A percentile compares a stretch with the other conserved stretches of the same genome.
phyloP scores from a whole-genome alignment of 2,888 invertebrate genomes.

The Sinhomidia bicolor region DNA sequence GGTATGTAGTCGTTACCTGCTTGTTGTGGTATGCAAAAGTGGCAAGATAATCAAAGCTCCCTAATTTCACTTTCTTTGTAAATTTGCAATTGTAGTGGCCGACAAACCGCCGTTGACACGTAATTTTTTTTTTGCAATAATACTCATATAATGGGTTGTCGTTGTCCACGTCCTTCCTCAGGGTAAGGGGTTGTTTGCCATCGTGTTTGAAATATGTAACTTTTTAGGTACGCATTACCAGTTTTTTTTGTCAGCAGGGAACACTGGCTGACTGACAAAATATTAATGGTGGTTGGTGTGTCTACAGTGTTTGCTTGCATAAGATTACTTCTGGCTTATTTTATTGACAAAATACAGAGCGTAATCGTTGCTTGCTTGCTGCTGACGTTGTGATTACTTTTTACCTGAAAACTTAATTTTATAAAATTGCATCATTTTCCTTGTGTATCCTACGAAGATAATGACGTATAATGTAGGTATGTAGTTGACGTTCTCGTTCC shows the following conservation, averaged over 20 bases:
- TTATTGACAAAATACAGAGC: conserved; percentile 8
- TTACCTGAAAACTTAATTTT: conserved; percentile 6
- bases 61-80: conserved; percentile 69
- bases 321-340: conserved; percentile 28
- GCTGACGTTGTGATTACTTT: neutral
- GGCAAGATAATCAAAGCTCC: conserved; percentile 11
- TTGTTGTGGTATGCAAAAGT: conserved; percentile 32
- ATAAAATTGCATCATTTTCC: neutral
- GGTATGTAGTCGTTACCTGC: conserved; percentile 1
- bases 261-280: neutral
- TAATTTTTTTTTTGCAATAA: neutral
- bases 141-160: neutral
- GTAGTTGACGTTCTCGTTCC: neutral
- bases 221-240: neutral
- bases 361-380: neutral
- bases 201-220: neutral
- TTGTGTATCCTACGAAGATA: conserved; percentile 16
- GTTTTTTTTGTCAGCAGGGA: neutral
- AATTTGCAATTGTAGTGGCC: conserved; percentile 35
- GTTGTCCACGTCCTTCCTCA: conserved; percentile 7
- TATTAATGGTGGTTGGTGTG: neutral
- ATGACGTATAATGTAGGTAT: neutral
- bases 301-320: neutral
- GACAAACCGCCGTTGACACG: conserved; percentile 50
- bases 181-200: neutral